Percentiles rank a stretch among this genome's conserved stretches.
Conservation (phyloP, 2,888 invertebrate genomes). For the Stenurella melanura region DNA sequence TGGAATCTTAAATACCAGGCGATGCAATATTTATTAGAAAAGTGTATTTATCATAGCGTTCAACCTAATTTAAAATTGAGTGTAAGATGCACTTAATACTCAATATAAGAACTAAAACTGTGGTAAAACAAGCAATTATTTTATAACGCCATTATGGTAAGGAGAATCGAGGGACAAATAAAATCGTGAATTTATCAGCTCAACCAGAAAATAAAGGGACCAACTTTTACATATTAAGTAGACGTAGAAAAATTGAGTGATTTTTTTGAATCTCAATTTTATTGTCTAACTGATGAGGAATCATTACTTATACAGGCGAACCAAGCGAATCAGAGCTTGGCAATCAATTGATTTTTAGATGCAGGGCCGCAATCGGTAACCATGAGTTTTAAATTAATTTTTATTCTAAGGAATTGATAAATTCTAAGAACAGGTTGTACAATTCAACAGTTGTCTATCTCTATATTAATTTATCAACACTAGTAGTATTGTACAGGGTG, state of each 20-base stretch:
- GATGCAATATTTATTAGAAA: too few species aligned
- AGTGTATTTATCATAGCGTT: too few species aligned
- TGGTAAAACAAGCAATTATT: not conserved
- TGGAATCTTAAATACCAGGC: too few species aligned
- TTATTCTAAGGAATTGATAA: too few species aligned
- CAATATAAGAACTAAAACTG: too few species aligned
- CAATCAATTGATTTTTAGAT: conserved; percentile 44
- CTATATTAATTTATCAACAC: too few species aligned
- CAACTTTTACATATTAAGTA: conserved; percentile 30
- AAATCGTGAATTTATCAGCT: conserved; percentile 12
- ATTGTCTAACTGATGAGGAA: conserved; percentile 33
- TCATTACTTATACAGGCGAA: conserved; percentile 30
- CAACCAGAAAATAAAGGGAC: conserved; percentile 25
- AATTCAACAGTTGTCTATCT: too few species aligned
- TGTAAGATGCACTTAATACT: not conserved
- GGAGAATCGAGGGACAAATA: not conserved
- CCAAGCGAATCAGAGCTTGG: conserved; percentile 24
- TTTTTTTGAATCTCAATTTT: conserved; percentile 39
- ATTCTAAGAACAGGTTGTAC: too few species aligned
- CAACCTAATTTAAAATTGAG: too few species aligned
- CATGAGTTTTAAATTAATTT: not conserved
- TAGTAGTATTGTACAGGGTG: too few species aligned
- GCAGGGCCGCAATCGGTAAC: conserved; percentile 1
- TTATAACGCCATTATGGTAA: not conserved
- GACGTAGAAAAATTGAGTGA: conserved; percentile 28